phyloP scores from a whole-genome alignment of 2,113 vertebrate genomes.

The Psophia crepitans region DNA sequence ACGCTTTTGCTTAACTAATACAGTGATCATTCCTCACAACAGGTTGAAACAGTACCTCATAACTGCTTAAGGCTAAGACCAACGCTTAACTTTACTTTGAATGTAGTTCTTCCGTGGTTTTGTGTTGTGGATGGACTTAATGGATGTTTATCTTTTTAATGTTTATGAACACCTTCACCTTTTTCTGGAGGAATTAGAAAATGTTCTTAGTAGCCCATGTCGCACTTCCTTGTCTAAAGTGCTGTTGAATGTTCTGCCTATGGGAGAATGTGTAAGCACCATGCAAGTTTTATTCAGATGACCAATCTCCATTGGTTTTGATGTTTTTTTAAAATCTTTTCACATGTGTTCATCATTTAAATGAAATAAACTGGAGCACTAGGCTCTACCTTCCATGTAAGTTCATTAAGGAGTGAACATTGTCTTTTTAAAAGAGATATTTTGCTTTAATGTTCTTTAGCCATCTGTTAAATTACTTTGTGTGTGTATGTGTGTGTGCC shows the following conservation, averaged over 20 bases:
- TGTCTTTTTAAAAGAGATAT: slow-evolving; percentile 61
- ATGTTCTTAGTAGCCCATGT: neutral
- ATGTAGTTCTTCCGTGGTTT: slow-evolving; percentile 44
- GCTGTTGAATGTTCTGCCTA: slow-evolving; percentile 40
- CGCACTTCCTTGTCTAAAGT: slow-evolving; percentile 7
- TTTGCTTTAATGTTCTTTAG: slow-evolving; percentile 64
- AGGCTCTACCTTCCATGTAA: slow-evolving; percentile 42
- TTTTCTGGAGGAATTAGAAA: slow-evolving; percentile 34
- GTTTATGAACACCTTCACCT: slow-evolving; percentile 14
- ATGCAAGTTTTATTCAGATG: slow-evolving; percentile 4
- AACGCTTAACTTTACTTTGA: slow-evolving; percentile 25
- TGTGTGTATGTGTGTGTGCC: slow-evolving; percentile 24
- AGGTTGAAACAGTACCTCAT: slow-evolving; percentile 50
- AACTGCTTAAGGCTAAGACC: slow-evolving; percentile 29
- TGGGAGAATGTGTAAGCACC: neutral
- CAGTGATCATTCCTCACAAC: neutral
- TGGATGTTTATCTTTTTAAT: slow-evolving; percentile 45
- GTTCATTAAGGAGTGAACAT: slow-evolving; percentile 61
- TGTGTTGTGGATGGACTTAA: slow-evolving; percentile 39
- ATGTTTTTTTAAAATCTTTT: neutral
- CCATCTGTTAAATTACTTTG: slow-evolving; percentile 79
- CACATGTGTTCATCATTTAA: slow-evolving; percentile 23
- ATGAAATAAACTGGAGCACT: slow-evolving; percentile 30
- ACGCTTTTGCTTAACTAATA: neutral
- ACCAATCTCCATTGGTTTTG: neutral